Conservation (phyloP, 2,797 vertebrate species). For the Hylomyscus alleni region DNA sequence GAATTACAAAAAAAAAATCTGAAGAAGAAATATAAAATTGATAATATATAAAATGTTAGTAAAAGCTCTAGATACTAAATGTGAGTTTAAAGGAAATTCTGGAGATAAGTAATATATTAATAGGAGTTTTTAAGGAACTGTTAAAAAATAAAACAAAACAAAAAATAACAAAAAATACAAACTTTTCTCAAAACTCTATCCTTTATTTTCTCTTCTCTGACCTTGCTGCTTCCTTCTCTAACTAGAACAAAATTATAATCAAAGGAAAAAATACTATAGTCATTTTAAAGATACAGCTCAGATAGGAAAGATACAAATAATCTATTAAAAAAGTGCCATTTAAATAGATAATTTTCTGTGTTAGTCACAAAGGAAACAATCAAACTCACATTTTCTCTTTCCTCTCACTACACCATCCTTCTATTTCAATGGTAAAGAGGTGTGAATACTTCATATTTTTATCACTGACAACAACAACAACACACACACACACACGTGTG, state of each 20-base stretch:
- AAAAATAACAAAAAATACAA: not conserved
- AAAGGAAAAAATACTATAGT: not conserved
- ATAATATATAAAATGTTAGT: not conserved
- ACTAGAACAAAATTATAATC: not conserved
- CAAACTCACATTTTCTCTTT: not conserved
- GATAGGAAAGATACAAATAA: not conserved
- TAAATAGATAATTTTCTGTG: not conserved
- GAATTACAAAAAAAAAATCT: not conserved
- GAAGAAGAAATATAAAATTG: not conserved
- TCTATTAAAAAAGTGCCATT: not conserved
- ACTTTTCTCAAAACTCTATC: not conserved
- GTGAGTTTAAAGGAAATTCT: not conserved
- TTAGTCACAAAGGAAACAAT: not conserved
- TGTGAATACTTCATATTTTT: not conserved
- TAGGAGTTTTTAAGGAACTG: not conserved
- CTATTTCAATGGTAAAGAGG: too few relatives aligned
- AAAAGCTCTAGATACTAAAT: too few relatives aligned
- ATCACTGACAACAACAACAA: not conserved
- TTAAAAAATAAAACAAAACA: not conserved
- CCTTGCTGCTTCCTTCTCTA: not conserved
- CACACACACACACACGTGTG: too few relatives aligned
- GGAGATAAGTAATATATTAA: not conserved
- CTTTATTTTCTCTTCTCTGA: not conserved
- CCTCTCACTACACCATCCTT: not conserved
- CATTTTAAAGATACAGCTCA: not conserved